A percentile compares a stretch with the other conserved stretches of the same genome.
phyloP scores from a whole-genome alignment of 2,888 invertebrate genomes.

The Drosophila neoperkinsi region DNA sequence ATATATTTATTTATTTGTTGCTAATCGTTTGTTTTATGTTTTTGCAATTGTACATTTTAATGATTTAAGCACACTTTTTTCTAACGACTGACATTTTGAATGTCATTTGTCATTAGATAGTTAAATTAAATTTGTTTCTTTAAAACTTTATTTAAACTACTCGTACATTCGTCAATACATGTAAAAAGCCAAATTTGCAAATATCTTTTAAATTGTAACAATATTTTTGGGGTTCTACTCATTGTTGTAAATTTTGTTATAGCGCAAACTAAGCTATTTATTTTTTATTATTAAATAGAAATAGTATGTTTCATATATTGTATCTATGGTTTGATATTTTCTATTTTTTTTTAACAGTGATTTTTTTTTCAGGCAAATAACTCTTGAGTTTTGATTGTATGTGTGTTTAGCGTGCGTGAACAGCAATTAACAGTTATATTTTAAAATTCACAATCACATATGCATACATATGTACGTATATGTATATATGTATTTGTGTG shows the following conservation, averaged over 20 bases:
- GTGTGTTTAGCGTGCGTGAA: constrained; percentile 63
- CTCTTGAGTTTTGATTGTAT: constrained; percentile 47
- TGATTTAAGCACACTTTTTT: constrained; percentile 68
- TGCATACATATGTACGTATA: constrained; percentile 4
- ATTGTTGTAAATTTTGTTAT: constrained; percentile 57
- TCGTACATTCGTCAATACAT: constrained; percentile 25
- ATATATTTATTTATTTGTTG: constrained; percentile 42
- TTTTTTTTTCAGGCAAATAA: constrained; percentile 47
- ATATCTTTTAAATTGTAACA: constrained; percentile 22
- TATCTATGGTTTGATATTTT: constrained; percentile 36
- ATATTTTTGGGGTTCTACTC: constrained; percentile 25
- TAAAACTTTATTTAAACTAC: constrained; percentile 48
- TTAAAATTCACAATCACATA: constrained; percentile 36
- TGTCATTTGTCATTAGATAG: constrained; percentile 40
- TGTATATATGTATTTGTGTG: constrained; percentile 23
- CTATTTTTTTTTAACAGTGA: constrained; percentile 23
- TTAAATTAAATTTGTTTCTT: constrained; percentile 25
- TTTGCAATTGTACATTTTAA: constrained; percentile 47
- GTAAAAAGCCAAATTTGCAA: constrained; percentile 27
- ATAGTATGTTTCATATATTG: constrained; percentile 21
- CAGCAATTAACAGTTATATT: constrained; percentile 67
- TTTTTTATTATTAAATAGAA: constrained; percentile 14
- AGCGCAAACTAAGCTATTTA: constrained; percentile 55
- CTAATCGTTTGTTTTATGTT: constrained; percentile 44
- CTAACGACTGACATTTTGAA: constrained; percentile 68